Evolutionary conservation across 2,888 invertebrate species (phyloP), one percentile per base, ranked within the genome.

Genomic region (Habroteleia sp.): DNA sequence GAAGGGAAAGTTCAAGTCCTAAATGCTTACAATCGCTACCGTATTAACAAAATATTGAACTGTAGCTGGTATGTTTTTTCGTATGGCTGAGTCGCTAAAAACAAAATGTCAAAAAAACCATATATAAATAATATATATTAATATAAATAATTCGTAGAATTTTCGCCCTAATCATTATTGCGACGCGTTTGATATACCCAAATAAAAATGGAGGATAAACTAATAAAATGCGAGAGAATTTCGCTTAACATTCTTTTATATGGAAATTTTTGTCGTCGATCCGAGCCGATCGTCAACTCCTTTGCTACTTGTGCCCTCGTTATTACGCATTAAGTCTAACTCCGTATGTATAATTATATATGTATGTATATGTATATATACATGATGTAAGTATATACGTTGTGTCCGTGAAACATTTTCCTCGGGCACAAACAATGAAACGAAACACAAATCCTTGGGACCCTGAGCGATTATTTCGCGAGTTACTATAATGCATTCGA

Each of bases 181-280:
- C 72, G 66, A 71, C 73, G 74, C 68, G 75, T 79, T 81, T 80
- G 75, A 79, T 78, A 80, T 76, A 39, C 42, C 73, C 20, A 48
- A 8, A 8, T 25, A 13, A 37, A 2, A 25, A 13, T 10, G 20
- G 39, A 39, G 10, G 31, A 27, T 6, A 27, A 54, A 33, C 42
- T 14, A 35, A 42, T 13, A 20, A 33, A 31, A 11, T 8, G 44
- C 46, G 50, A 69, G 52, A 69, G 63, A 76, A 6, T 16, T 76
- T 79, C 68, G 78, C 79, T 77, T 80, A 5, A 33, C 79, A 80
- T 78, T 79, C 80, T 82, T 66, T 82, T 80, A 72, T 76, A 78
- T 73, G 48, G 37, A 33, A 66, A 41, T 58, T 76, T 74, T 74
- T 62, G 60, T 35, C 60, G 48, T 68, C 65, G 72, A 71, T 74